Conservation (phyloP, 1,140 invertebrate species). For the Leptoteleia sp. region DNA sequence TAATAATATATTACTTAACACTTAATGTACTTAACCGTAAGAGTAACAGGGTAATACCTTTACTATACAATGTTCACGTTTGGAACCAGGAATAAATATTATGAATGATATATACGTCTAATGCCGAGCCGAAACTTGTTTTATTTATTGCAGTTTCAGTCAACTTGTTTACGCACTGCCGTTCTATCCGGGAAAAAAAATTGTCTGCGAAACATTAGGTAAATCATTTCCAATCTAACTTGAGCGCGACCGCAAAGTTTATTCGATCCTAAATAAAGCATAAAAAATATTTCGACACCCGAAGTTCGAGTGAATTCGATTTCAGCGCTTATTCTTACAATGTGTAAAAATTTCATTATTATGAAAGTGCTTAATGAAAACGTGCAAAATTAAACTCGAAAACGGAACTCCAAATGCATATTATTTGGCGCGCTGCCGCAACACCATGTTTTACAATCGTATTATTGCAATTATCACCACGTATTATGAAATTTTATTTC, state of each 20-base stretch:
- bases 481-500: constrained; percentile 25
- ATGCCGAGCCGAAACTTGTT: constrained; percentile 10
- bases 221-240: constrained; percentile 16
- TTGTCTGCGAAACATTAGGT: background rate
- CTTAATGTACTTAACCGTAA: constrained; percentile 6
- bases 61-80: constrained; percentile 12
- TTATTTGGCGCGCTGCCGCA: constrained; percentile 36
- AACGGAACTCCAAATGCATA: constrained; percentile 37
- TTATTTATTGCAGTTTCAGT: constrained; percentile 19
- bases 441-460: constrained; percentile 43
- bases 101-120: background rate
- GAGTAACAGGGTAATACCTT: background rate
- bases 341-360: constrained; percentile 20
- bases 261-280: constrained; percentile 17
- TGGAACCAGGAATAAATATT: background rate
- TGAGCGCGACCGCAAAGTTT: constrained; percentile 32
- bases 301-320: constrained; percentile 39
- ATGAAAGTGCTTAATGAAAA: constrained; percentile 49
- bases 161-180: background rate
- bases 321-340: constrained; percentile 8
- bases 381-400: constrained; percentile 44
- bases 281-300: constrained; percentile 47
- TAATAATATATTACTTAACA: constrained; percentile 25
- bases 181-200: constrained; percentile 15
- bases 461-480: constrained; percentile 43